These are phyloP conservation scores for Philonicus albiceps DNA, from an alignment of 2,888 invertebrate genomes.

Conservation along the genomic window DNA sequence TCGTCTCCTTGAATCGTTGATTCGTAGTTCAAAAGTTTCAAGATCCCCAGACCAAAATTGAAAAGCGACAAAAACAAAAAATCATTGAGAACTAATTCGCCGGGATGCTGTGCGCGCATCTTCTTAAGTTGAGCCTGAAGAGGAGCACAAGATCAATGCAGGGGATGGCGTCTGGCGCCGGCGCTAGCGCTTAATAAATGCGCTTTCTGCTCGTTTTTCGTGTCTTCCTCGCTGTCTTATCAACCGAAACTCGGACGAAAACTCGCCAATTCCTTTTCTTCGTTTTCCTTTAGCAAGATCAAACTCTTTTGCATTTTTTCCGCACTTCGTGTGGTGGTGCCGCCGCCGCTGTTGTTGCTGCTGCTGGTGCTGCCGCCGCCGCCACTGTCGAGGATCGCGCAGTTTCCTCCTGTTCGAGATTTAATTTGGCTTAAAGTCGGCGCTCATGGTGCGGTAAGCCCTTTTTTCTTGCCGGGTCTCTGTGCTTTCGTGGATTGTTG, in stretches of 20 bases:
- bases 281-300: not conserved
- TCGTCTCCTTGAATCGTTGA: not conserved
- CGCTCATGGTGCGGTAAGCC: not conserved
- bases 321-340: conserved; percentile 26
- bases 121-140: conserved; percentile 31
- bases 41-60: not conserved
- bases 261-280: conserved; percentile 14
- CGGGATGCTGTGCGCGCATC: conserved; percentile 39
- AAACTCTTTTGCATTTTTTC: conserved; percentile 39
- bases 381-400: not conserved
- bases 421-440: conserved; percentile 26
- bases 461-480: not conserved
- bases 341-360: not conserved
- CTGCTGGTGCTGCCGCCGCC: not conserved
- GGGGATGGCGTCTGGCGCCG: conserved; percentile 52
- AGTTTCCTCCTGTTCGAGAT: conserved; percentile 14
- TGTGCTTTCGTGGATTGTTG: conserved; percentile 23
- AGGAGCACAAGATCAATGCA: conserved; percentile 51
- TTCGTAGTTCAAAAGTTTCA: not conserved
- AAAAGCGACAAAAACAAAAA: conserved; percentile 7
- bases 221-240: conserved; percentile 14
- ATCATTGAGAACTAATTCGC: conserved; percentile 29
- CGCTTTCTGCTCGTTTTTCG: conserved; percentile 11
- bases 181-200: conserved; percentile 50
- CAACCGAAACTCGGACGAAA: conserved; percentile 15